These are phyloP conservation scores for Cataglyphis hispanica DNA, from an alignment of 1,140 invertebrate genomes.

Conservation along the genomic window DNA sequence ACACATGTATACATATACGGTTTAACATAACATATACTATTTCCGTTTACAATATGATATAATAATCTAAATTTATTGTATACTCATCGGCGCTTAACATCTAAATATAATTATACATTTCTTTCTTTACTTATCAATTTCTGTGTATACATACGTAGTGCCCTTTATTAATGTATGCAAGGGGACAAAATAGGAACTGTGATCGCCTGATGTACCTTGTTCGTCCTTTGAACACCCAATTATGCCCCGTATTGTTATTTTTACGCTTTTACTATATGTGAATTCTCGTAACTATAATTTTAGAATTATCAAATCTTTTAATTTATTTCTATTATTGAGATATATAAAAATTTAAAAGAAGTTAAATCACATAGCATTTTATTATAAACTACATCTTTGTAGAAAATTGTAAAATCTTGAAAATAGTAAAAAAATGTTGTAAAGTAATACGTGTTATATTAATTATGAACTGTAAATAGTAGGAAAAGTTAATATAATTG, in stretches of 20 bases:
- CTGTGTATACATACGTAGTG: slow-evolving; percentile 58
- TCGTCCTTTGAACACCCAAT: slow-evolving; percentile 57
- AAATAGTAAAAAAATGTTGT: slow-evolving; percentile 44
- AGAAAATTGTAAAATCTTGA: slow-evolving; percentile 52
- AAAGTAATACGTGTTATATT: slow-evolving; percentile 1
- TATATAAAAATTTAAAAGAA: slow-evolving; percentile 20
- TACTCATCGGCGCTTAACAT: slow-evolving; percentile 61
- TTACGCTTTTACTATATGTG: slow-evolving; percentile 1
- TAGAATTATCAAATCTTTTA: slow-evolving; percentile 1
- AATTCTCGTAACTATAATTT: slow-evolving; percentile 4
- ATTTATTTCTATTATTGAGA: neutral
- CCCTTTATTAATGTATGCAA: slow-evolving; percentile 68
- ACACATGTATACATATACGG: slow-evolving; percentile 57
- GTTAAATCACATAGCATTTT: neutral
- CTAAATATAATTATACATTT: slow-evolving; percentile 64
- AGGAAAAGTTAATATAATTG: slow-evolving; percentile 17
- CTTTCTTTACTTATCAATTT: slow-evolving; percentile 53
- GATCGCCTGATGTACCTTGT: slow-evolving; percentile 79
- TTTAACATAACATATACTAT: slow-evolving; percentile 68
- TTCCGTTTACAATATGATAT: slow-evolving; percentile 60
- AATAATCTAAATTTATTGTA: slow-evolving; percentile 67
- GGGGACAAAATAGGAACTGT: slow-evolving; percentile 82
- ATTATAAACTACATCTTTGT: neutral
- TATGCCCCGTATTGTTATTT: slow-evolving; percentile 11
- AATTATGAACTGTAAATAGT: slow-evolving; percentile 3